Conservation (phyloP, 2,797 vertebrate genomes). For the Euphonia xanthogaster region DNA sequence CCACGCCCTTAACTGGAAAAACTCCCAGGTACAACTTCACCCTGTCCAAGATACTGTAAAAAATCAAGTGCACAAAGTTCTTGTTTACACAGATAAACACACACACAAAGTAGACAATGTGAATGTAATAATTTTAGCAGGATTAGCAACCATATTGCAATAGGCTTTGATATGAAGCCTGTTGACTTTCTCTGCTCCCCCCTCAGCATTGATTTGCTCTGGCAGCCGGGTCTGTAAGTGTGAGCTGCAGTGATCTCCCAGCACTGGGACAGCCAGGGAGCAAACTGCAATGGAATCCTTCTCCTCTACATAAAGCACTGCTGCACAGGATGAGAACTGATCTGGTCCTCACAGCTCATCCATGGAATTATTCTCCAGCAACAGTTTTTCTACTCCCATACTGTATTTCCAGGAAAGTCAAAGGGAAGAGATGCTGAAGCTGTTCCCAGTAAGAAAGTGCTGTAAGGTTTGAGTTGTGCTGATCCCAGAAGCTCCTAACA, state of each 20-base stretch:
- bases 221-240: accelerated
- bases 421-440: neutral
- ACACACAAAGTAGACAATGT: neutral
- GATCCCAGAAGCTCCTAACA: neutral
- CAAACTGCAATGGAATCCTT: neutral
- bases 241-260: accelerated
- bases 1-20: accelerated
- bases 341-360: neutral
- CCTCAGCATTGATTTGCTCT: neutral
- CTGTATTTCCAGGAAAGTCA: neutral
- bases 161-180: neutral
- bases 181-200: neutral
- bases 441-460: accelerated
- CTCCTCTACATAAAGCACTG: neutral
- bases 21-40: neutral
- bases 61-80: neutral
- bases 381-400: neutral
- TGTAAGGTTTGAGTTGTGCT: neutral
- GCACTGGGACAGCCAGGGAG: neutral
- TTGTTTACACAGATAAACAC: neutral
- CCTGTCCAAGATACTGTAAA: neutral
- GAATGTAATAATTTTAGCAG: neutral
- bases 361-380: neutral
- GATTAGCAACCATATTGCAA: neutral
- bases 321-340: neutral